A percentile compares a stretch with the other conserved stretches of the same genome.
Evolutionary conservation across 2,113 vertebrate species (phyloP).

Genomic region (Protobothrops mucrosquamatus): DNA sequence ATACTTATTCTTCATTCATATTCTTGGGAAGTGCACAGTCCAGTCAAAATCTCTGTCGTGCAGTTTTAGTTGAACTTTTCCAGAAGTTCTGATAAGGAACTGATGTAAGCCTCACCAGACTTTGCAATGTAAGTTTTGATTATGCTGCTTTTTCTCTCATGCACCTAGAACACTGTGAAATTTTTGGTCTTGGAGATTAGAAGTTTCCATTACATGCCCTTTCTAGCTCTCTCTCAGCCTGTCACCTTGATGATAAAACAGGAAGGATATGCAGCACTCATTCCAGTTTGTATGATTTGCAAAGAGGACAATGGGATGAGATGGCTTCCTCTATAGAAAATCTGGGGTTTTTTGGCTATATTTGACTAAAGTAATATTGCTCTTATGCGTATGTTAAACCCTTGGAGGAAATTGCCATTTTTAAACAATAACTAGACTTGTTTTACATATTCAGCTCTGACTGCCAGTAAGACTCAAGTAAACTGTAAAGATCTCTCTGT

Average conservation of each 20-base stretch:
- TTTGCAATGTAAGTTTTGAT: not conserved
- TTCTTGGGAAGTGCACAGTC: not conserved
- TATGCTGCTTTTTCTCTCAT: slow-evolving; percentile 3
- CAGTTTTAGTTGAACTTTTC: slow-evolving; percentile 48
- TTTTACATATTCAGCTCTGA: slow-evolving; percentile 6
- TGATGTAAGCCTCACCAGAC: slow-evolving; percentile 7
- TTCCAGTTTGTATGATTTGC: not conserved
- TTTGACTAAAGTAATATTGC: not conserved
- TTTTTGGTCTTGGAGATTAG: not conserved
- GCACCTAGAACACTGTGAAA: slow-evolving; percentile 29
- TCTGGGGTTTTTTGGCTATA: fast-evolving
- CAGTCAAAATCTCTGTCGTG: slow-evolving; percentile 36
- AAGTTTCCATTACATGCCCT: not conserved
- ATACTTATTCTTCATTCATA: not conserved
- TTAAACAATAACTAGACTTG: not conserved
- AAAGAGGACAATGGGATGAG: not conserved
- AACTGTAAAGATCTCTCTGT: not conserved
- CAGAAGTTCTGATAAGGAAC: slow-evolving; percentile 29
- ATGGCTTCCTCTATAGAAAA: slow-evolving; percentile 19
- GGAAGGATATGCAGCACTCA: not conserved
- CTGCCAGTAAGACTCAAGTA: not conserved
- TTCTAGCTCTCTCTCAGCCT: not conserved
- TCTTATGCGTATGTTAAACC: slow-evolving; percentile 2
- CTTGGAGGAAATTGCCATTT: not conserved
- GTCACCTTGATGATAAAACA: not conserved